phyloP scores from a whole-genome alignment of 92 coral and sea anemone species.

The Phenganax subtilis region DNA sequence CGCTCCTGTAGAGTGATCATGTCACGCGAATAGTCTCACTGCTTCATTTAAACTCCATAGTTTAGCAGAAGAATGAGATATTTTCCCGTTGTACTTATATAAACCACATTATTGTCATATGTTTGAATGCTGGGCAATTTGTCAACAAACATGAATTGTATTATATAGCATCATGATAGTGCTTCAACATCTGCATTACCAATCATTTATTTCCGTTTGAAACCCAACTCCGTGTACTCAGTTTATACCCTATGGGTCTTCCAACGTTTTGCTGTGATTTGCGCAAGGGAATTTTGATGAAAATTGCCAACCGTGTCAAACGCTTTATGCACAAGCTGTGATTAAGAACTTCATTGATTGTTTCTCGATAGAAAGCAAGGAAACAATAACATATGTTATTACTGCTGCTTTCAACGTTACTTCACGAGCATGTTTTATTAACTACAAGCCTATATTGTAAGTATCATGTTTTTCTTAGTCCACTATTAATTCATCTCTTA shows the following conservation, averaged over 20 bases:
- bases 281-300: background rate
- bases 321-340: conserved; percentile 22
- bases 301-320: background rate
- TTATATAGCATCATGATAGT: background rate
- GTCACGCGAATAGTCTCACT: background rate
- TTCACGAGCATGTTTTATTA: background rate
- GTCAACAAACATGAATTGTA: conserved; percentile 25
- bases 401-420: background rate
- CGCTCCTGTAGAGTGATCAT: background rate
- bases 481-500: background rate
- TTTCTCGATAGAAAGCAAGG: background rate
- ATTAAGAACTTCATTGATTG: background rate
- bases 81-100: background rate
- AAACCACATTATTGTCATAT: background rate
- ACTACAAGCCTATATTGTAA: background rate
- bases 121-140: conserved; percentile 21
- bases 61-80: background rate
- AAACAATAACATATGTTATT: conserved; percentile 20
- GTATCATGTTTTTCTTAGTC: background rate
- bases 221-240: conserved; percentile 22
- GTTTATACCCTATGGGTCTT: background rate
- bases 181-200: background rate
- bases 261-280: background rate
- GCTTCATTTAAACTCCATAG: background rate
- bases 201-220: conserved; percentile 14